Conservation (phyloP, 2,113 vertebrate genomes). For the Asarcornis scutulata region DNA sequence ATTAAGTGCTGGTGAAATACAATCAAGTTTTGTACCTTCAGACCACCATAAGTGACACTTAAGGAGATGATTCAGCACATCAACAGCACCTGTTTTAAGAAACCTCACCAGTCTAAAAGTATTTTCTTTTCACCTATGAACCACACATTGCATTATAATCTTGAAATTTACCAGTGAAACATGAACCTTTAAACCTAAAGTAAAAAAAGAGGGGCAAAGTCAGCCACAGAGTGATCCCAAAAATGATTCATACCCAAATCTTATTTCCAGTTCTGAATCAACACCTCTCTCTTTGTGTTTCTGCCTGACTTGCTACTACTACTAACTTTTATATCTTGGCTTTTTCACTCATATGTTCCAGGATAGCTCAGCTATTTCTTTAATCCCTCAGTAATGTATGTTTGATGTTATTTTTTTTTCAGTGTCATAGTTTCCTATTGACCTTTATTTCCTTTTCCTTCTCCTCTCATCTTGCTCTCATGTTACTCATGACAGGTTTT, state of each 20-base stretch:
- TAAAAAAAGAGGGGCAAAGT: neutral
- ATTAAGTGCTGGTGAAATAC: neutral
- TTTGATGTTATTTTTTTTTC: neutral
- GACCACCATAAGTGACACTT: neutral
- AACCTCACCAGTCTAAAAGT: neutral
- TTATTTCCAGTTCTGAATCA: neutral
- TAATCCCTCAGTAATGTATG: neutral
- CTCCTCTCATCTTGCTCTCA: neutral
- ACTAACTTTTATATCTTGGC: neutral
- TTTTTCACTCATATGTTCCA: neutral
- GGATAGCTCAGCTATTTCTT: neutral
- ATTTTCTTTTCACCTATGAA: neutral
- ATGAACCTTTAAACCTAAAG: neutral
- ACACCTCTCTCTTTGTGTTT: neutral
- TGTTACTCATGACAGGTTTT: neutral
- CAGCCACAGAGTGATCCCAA: neutral
- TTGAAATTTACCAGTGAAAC: neutral
- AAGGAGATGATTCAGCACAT: slow-evolving; percentile 27
- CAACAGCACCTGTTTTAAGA: slow-evolving; percentile 33
- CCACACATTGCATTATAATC: neutral
- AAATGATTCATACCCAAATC: neutral
- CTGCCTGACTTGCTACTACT: neutral
- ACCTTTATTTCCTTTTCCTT: neutral
- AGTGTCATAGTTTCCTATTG: neutral
- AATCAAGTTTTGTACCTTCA: slow-evolving; percentile 51